A percentile compares a stretch with the other conserved stretches of the same genome.
These are phyloP conservation scores for Morone chrysops DNA, from an alignment of 2,113 vertebrate species.

Conservation along the genomic window DNA sequence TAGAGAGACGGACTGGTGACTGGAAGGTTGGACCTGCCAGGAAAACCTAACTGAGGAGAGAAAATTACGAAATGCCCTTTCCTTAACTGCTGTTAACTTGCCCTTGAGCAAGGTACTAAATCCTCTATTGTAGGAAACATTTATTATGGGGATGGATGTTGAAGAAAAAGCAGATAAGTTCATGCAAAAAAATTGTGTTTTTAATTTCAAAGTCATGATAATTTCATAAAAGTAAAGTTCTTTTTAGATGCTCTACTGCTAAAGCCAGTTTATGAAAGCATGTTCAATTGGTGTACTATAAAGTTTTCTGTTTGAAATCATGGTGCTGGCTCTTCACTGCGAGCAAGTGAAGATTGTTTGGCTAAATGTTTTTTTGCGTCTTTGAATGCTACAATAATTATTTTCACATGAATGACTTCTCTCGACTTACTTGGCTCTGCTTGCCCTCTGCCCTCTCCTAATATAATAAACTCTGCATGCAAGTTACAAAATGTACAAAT, in stretches of 20 bases:
- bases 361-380: no score
- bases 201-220: not conserved
- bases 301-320: not conserved
- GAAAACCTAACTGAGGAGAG: constrained; percentile 6
- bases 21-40: not conserved
- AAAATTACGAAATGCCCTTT: not conserved
- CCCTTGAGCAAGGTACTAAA: constrained; percentile 13
- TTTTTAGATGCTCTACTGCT: not conserved
- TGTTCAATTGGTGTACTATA: no score
- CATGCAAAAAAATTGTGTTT: not conserved
- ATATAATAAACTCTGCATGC: no score
- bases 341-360: not conserved
- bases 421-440: not conserved
- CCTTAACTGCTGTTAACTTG: not conserved
- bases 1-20: not conserved
- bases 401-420: no score
- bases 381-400: no score
- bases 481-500: not conserved
- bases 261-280: not conserved
- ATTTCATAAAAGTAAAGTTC: not conserved
- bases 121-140: constrained; percentile 11
- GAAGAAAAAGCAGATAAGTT: not conserved
- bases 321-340: not conserved
- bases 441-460: not conserved
- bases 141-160: not conserved